Evolutionary conservation across 2,888 invertebrate genomes (phyloP), one percentile per base, ranked within the genome.

Genomic region (Athrips mouffetella): DNA sequence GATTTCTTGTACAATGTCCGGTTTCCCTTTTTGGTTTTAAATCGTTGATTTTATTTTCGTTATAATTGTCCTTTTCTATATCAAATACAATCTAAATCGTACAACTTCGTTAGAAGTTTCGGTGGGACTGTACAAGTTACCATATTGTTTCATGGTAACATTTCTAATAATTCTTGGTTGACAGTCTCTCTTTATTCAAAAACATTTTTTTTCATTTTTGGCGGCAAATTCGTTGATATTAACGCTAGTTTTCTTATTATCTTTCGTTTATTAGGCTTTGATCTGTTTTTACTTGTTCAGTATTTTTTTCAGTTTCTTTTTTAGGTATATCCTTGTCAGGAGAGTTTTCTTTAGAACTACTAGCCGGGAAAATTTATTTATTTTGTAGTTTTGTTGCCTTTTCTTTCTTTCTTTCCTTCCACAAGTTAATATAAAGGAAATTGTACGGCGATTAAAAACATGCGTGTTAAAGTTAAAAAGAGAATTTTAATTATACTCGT

Each of bases 161-260:
- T 50, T 6, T n/a, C 20, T 1, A 16, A 11, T 5, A 47, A 2
- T 37, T 48, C 30, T 10, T 37, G 40, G 2, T 47, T 15, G 1
- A 18, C 18, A 18, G 18, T 20, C 5, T 50, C 33, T 2, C 46
- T 44, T 5, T 49, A 47, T 18, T 42, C 25, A 3, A 50, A 10
- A 23, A 47, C 50, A 13, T 47, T 50, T 8, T 42, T 39, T 49
- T 49, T 47, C 11, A 44, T 25, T 31, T 47, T 50, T 7, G 16
- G 29, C 5, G 25, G 42, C n/a, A 39, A 35, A 8, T 35, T 35
- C 7, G 8, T 25, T 6, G 40, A 21, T 4, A 29, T 8, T 11
- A 49, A 10, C 11, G 40, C 45, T 23, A 49, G 16, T 16, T 40
- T 31, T 23, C 16, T 45, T 2, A 49, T 23, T n/a, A 40, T 7